Evolutionary conservation across 2,797 vertebrate genomes (phyloP), one percentile per base, ranked within the genome.

Genomic region (Podarcis lilfordi): DNA sequence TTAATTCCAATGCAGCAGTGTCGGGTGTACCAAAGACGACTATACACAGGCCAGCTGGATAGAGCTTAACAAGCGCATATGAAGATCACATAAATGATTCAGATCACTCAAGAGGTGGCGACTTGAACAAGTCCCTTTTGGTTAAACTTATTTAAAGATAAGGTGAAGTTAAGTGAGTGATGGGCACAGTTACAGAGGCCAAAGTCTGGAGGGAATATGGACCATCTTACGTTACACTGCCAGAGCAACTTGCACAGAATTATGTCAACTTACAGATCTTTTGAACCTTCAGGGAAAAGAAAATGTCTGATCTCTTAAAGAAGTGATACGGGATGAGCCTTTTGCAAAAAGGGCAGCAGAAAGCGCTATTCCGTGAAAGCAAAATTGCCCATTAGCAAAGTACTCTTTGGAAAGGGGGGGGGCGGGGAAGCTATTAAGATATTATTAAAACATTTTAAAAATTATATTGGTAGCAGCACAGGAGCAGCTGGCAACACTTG

Each of bases 41-140:
- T 94, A 93, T 90, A 91, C 93, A 97, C 96, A 95, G 95, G 96
- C 97, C 97, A 95, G 91, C 96, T 91, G 90, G 91, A 92, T 94
- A 96, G 78, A 91, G 97, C 96, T 97, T 97, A 98, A 98, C 95
- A 86, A 98, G 98, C 96, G 96, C 97, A 96, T 97, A 97, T 96
- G 97, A 98, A 98, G 96, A 96, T 97, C 91, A 72, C 96, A 98
- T 99, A 97, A 98, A 99, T 98, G 98, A 99, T 99, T 99, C 97
- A 99, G 96, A 89, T 96, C 97, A 96, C 96, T 98, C 96, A 97
- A 96, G 96, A 95, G 94, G 95, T 96, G 96, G 95, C 85, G 95
- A 95, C 96, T 95, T 91, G 97, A 98, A 98, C 97, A 97, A 97
- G 97, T 98, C 98, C 98, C 98, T 97, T 96, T 97, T 97, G 98